Conservation (phyloP, 64 coral and sea anemone genomes). For the Stichodactyla helianthus region DNA sequence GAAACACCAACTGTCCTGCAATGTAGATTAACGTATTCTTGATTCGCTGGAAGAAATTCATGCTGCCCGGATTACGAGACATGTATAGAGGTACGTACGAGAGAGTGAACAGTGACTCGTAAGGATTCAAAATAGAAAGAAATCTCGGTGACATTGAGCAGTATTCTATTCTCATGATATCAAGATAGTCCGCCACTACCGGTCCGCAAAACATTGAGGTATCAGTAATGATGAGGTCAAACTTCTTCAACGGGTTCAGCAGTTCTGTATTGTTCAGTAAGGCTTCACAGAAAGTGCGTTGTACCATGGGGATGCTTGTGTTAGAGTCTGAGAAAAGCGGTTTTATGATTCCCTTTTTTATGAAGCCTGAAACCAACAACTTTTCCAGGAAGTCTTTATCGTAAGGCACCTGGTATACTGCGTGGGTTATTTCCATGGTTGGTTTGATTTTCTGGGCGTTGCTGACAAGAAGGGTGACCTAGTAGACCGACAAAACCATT, state of each 20-base stretch:
- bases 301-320: no score
- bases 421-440: no score
- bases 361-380: no score
- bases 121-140: background rate
- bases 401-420: no score
- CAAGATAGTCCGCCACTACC: background rate
- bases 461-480: no score
- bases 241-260: background rate
- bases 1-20: background rate
- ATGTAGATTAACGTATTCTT: slow-evolving; percentile 32
- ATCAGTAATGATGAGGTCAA: background rate
- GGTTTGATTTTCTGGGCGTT: no score
- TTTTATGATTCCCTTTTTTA: background rate
- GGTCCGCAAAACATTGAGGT: background rate
- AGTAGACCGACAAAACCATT: no score
- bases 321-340: no score
- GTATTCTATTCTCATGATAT: slow-evolving; percentile 33
- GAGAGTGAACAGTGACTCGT: background rate
- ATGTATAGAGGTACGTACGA: slow-evolving; percentile 32
- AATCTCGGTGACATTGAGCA: slow-evolving; percentile 3
- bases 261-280: no score
- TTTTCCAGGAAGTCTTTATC: no score
- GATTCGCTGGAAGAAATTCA: slow-evolving; percentile 33
- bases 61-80: slow-evolving; percentile 13
- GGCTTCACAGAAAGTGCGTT: no score